These are phyloP conservation scores for Pantherophis vulpinus DNA, from an alignment of 2,797 vertebrate genomes.

Conservation along the genomic window DNA sequence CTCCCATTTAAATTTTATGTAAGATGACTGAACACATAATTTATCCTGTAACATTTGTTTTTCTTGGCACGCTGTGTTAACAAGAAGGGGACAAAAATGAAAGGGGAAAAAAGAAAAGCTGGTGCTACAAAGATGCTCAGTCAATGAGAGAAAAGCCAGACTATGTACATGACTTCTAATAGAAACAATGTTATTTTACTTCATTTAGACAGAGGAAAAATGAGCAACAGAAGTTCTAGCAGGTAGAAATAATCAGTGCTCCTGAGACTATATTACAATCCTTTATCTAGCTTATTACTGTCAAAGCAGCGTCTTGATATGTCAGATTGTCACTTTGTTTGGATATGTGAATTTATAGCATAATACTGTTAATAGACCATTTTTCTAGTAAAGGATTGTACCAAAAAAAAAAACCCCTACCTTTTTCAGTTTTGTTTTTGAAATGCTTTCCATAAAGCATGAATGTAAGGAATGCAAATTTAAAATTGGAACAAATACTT, in stretches of 20 bases:
- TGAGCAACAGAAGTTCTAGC: slow-evolving; percentile 26
- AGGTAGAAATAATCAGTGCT: slow-evolving; percentile 12
- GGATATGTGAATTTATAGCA: slow-evolving; percentile 18
- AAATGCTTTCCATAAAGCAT: background rate
- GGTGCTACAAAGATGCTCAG: slow-evolving; percentile 20
- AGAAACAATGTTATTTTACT: slow-evolving; percentile 28
- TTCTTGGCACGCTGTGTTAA: slow-evolving; percentile 39
- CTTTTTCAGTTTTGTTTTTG: background rate
- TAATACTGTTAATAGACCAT: slow-evolving; percentile 20
- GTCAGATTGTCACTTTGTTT: slow-evolving; percentile 39
- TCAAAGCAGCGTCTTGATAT: slow-evolving; percentile 3
- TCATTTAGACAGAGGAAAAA: slow-evolving; percentile 19
- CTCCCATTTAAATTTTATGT: slow-evolving; percentile 24
- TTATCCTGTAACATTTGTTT: slow-evolving; percentile 33
- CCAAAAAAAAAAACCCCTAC: background rate
- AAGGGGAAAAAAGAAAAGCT: slow-evolving; percentile 37
- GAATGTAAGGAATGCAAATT: slow-evolving; percentile 13
- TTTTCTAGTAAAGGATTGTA: slow-evolving; percentile 9
- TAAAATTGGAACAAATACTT: background rate
- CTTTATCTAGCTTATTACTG: slow-evolving; percentile 37
- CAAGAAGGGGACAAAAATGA: slow-evolving; percentile 29
- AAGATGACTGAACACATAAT: slow-evolving; percentile 37
- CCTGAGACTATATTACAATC: slow-evolving; percentile 30
- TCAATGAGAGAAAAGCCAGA: slow-evolving; percentile 37
- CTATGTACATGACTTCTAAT: slow-evolving; percentile 13